Evolutionary conservation across 2,888 invertebrate species (phyloP).

Genomic region (Drosophila mimica): DNA sequence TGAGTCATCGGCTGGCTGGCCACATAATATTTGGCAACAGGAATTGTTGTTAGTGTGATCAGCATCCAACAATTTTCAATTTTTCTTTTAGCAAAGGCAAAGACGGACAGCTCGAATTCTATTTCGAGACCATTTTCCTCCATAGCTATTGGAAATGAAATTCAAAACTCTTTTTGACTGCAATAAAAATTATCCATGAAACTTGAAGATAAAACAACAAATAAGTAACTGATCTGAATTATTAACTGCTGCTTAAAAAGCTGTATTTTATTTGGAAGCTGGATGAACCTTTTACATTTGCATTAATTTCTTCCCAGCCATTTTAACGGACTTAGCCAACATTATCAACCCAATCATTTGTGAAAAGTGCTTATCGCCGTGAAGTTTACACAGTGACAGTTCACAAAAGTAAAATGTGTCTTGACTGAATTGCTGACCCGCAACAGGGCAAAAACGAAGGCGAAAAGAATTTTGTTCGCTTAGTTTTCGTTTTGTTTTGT

Average conservation of each 20-base stretch:
- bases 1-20: constrained; percentile 38
- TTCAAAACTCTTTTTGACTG: neutral
- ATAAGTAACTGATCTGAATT: neutral
- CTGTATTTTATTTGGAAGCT: neutral
- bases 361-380: constrained; percentile 20
- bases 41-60: constrained; percentile 7
- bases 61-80: neutral
- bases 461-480: constrained; percentile 36
- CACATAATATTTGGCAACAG: constrained; percentile 29
- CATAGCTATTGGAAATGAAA: neutral
- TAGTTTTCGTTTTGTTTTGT: constrained; percentile 20
- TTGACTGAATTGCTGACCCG: constrained; percentile 42
- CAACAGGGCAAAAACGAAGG: constrained; percentile 36
- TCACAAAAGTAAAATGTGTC: constrained; percentile 23
- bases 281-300: neutral
- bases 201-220: neutral
- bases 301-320: constrained; percentile 1
- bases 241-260: neutral
- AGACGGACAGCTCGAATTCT: neutral
- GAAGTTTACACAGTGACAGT: constrained; percentile 38
- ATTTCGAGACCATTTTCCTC: neutral
- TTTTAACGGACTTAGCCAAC: neutral
- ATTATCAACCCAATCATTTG: constrained; percentile 1
- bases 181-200: neutral
- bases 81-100: neutral